These are phyloP conservation scores for Macrophya annulata DNA, from an alignment of 2,888 invertebrate species.

Conservation along the genomic window DNA sequence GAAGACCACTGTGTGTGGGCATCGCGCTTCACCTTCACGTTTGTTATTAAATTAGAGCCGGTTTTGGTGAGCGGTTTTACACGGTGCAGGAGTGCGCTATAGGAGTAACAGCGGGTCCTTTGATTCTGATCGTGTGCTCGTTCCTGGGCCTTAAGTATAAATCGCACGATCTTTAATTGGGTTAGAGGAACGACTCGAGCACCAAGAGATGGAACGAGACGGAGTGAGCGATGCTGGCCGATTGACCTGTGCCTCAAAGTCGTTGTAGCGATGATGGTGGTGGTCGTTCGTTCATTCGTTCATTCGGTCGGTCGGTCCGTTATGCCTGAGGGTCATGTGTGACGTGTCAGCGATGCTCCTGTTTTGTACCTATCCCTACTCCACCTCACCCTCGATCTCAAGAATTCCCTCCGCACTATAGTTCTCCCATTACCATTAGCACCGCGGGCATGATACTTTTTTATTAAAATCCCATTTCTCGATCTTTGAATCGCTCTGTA, in stretches of 20 bases:
- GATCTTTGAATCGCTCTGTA: conserved; percentile 53
- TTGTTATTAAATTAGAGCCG: conserved; percentile 54
- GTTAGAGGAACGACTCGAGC: conserved; percentile 54
- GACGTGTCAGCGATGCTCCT: conserved; percentile 64
- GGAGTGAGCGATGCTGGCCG: conserved; percentile 68
- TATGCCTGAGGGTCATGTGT: conserved; percentile 75
- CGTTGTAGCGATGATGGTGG: conserved; percentile 38
- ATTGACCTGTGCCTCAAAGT: conserved; percentile 73
- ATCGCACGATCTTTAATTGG: conserved; percentile 53
- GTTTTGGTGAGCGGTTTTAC: conserved; percentile 29
- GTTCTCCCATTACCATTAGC: conserved; percentile 35
- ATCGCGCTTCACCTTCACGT: conserved; percentile 50
- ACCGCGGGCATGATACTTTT: conserved; percentile 28
- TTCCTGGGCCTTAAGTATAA: conserved; percentile 35
- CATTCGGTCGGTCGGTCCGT: conserved; percentile 69
- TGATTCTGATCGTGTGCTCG: conserved; percentile 45
- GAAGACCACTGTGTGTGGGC: conserved; percentile 53
- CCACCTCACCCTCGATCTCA: conserved; percentile 36
- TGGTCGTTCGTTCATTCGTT: conserved; percentile 65
- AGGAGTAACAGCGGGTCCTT: conserved; percentile 45
- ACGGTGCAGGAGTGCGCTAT: neutral
- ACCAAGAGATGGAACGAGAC: conserved; percentile 53
- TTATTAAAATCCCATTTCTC: neutral
- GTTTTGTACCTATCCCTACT: conserved; percentile 50
- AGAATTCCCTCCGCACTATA: conserved; percentile 42